Conservation (phyloP, 1,140 invertebrate genomes). For the Neuroterus valhalla region DNA sequence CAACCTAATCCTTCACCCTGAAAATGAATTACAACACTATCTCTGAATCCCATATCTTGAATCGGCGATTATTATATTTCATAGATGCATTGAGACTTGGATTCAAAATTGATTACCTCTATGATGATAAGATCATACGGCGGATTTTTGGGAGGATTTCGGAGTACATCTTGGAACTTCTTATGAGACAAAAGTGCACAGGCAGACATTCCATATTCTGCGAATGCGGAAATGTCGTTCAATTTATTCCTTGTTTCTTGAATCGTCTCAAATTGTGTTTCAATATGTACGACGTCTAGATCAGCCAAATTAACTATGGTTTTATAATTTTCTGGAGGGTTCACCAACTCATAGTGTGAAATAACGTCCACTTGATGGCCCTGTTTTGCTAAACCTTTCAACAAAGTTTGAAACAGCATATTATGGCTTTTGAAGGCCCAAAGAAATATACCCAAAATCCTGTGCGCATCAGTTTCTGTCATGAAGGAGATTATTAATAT, state of each 20-base stretch:
- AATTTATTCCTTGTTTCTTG: not conserved
- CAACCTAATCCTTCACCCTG: not conserved
- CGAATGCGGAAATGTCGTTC: not conserved
- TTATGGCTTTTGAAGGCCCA: not conserved
- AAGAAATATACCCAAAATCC: not conserved
- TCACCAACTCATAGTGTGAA: not conserved
- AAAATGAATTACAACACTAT: not conserved
- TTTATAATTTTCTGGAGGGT: slow-evolving; percentile 5
- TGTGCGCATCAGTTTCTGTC: not conserved
- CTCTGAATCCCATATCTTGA: too few relatives aligned
- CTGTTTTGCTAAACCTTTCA: slow-evolving; percentile 16
- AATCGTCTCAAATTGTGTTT: not conserved
- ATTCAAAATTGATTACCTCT: not conserved
- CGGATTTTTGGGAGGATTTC: not conserved
- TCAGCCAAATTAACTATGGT: not conserved
- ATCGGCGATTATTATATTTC: too few relatives aligned
- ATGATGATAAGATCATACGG: slow-evolving; percentile 38
- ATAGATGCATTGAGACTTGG: too few relatives aligned
- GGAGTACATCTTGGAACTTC: not conserved
- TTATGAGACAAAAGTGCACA: not conserved
- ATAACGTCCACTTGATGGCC: slow-evolving; percentile 62
- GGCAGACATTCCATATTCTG: not conserved
- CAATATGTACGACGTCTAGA: too few relatives aligned
- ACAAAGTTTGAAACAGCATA: not conserved
- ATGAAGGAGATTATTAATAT: not conserved